Evolutionary conservation across 1,140 invertebrate species (phyloP).

Genomic region (Aricia agestis): DNA sequence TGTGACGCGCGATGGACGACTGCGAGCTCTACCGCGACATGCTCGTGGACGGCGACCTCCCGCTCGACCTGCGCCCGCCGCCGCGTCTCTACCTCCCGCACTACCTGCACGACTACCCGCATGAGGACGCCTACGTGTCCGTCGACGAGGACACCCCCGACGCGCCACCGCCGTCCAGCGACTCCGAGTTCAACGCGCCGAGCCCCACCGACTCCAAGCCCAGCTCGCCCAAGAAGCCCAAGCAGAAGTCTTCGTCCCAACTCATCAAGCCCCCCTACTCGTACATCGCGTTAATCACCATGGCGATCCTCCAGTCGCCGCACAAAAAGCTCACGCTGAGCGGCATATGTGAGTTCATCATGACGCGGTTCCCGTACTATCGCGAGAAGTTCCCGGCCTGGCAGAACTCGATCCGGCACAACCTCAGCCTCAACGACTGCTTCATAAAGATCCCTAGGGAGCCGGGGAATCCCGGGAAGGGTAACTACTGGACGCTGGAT

Average conservation of each 20-base stretch:
- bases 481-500: constrained; percentile 99
- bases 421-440: constrained; percentile 98
- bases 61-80: constrained; percentile 62
- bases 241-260: constrained; percentile 63
- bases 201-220: constrained; percentile 57
- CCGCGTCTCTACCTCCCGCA: constrained; percentile 63
- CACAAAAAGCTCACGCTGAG: constrained; percentile 97
- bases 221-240: constrained; percentile 60
- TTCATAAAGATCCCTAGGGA: constrained; percentile 99
- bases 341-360: constrained; percentile 99
- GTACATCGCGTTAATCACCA: constrained; percentile 98
- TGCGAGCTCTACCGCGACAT: constrained; percentile 71
- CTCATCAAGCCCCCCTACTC: constrained; percentile 95
- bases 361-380: constrained; percentile 98
- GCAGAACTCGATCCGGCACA: constrained; percentile 98
- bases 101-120: constrained; percentile 56
- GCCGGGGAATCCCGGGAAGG: constrained; percentile 98
- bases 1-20: constrained; percentile 70
- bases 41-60: constrained; percentile 68
- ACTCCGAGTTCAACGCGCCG: constrained; percentile 64
- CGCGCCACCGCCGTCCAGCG: constrained; percentile 58
- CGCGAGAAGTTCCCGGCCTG: constrained; percentile 96
- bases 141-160: constrained; percentile 66
- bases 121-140: constrained; percentile 66
- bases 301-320: constrained; percentile 98